These are phyloP conservation scores for Heterochromis multidens DNA, from an alignment of 2,113 vertebrate species.

Conservation along the genomic window DNA sequence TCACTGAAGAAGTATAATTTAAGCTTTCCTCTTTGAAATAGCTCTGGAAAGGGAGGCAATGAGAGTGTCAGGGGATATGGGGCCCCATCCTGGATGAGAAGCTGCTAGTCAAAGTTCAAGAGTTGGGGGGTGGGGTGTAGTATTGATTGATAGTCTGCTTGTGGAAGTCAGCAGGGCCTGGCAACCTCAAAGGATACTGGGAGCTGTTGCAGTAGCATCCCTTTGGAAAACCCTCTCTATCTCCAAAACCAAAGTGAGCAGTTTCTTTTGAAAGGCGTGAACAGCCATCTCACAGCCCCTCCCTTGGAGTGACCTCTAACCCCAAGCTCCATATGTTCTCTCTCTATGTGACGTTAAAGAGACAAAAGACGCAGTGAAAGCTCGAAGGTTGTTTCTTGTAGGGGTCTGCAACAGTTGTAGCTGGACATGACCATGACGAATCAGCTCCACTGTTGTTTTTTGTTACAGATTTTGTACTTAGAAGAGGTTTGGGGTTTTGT, in stretches of 20 bases:
- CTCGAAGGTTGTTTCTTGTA: not conserved
- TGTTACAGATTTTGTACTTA: not conserved
- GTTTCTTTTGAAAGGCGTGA: not conserved
- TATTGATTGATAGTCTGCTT: not conserved
- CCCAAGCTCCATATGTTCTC: conserved; percentile 43
- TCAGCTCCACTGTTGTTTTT: not conserved
- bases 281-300: not conserved
- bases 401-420: not conserved
- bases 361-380: not conserved
- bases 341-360: not conserved
- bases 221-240: not conserved
- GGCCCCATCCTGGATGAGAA: not conserved
- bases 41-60: not conserved
- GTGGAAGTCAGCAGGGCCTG: not conserved
- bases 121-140: not conserved
- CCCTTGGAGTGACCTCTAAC: conserved; percentile 25
- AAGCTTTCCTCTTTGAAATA: not conserved
- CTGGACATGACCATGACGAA: not conserved
- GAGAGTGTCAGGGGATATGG: not conserved
- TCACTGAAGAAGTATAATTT: not conserved
- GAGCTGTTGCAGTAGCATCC: not conserved
- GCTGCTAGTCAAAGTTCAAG: not conserved
- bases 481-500: not conserved
- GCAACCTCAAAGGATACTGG: not conserved
- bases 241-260: conserved; percentile 3